A percentile compares a stretch with the other conserved stretches of the same genome.
phyloP scores from a whole-genome alignment of 92 coral and sea anemone species.

The Parazoanthus darwini region DNA sequence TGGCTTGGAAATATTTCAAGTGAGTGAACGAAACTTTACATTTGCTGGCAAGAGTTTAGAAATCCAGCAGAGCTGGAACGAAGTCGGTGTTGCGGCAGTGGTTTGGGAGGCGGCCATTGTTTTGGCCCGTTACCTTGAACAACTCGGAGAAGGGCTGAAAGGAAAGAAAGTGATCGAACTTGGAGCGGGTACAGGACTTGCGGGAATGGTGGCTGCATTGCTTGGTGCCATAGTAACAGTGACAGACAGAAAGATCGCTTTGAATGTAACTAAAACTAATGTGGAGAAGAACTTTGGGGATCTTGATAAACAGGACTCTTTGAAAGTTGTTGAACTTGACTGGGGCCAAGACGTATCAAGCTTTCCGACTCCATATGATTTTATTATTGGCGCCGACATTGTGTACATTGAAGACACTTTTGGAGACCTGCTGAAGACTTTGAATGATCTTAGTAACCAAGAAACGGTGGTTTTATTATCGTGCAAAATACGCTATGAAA shows the following conservation, averaged over 20 bases:
- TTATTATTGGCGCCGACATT: slow-evolving; percentile 90
- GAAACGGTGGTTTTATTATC: slow-evolving; percentile 72
- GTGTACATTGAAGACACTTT: slow-evolving; percentile 94
- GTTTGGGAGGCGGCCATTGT: slow-evolving; percentile 99
- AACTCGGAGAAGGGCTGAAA: slow-evolving; percentile 45
- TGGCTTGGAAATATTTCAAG: slow-evolving; percentile 67
- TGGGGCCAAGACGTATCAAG: slow-evolving; percentile 87
- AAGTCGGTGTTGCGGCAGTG: slow-evolving; percentile 95
- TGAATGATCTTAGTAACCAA: slow-evolving; percentile 72
- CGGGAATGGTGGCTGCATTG: slow-evolving; percentile 87
- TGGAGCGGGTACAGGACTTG: slow-evolving; percentile 96
- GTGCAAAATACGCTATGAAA: slow-evolving; percentile 90
- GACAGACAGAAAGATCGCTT: slow-evolving; percentile 88
- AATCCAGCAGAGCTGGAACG: slow-evolving; percentile 87
- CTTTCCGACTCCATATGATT: slow-evolving; percentile 79
- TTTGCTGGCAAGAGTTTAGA: slow-evolving; percentile 80
- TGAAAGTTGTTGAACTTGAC: slow-evolving; percentile 67
- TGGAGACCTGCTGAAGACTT: slow-evolving; percentile 68
- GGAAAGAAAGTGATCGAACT: slow-evolving; percentile 87
- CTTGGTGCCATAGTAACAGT: slow-evolving; percentile 83
- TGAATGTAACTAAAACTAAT: slow-evolving; percentile 71
- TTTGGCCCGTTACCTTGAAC: slow-evolving; percentile 77
- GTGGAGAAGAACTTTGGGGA: slow-evolving; percentile 69
- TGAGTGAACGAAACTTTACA: slow-evolving; percentile 67
- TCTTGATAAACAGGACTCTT: slow-evolving; percentile 9